Evolutionary conservation across 2,888 invertebrate species (phyloP), one percentile per base, ranked within the genome.

Genomic region (Catonia carolina): DNA sequence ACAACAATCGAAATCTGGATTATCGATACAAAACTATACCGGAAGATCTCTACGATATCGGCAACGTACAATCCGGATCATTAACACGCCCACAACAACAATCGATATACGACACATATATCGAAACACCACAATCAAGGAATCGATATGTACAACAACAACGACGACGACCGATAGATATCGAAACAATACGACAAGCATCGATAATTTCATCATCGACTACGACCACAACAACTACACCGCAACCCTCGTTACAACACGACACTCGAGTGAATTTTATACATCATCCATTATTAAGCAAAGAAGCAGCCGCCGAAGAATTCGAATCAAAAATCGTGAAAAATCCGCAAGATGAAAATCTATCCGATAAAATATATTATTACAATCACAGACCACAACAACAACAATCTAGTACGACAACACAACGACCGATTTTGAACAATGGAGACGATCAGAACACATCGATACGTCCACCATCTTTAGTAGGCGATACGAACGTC

Each of bases 401-500:
- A 23, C 23, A 31, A 3, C 20, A 4, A 6, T 27, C 27, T 27
- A 27, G 8, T 8, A 8, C 27, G 27, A 8, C 27, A 6, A 4
- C 27, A 8, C 27, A 4, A 8, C 8, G 8, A 4, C 8, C 27
- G 27, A 27, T 27, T 6, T 6, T 6, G 8, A 6, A 4, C 5
- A 8, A 6, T 8, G 27, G 27, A 27, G 4, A 6, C 5, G 27
- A 6, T 4, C 27, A 27, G 8, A 6, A 4, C 5, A 37, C 45
- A 5, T 37, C 55, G 10, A 42, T 49, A 17, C 52, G 31, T 6
- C 53, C 59, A 5, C 50, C 42, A 12, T 47, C 82, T 4, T 71
- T 87, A 42, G 78, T 82, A 58, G 77, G 79, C 60, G 89, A 87
- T 66, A 84, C 83, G 1, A 71, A 81, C 8, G 83, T 89, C 0